These are phyloP conservation scores for Caenorhabditis becei DNA, from an alignment of 2,888 invertebrate species.

Conservation along the genomic window DNA sequence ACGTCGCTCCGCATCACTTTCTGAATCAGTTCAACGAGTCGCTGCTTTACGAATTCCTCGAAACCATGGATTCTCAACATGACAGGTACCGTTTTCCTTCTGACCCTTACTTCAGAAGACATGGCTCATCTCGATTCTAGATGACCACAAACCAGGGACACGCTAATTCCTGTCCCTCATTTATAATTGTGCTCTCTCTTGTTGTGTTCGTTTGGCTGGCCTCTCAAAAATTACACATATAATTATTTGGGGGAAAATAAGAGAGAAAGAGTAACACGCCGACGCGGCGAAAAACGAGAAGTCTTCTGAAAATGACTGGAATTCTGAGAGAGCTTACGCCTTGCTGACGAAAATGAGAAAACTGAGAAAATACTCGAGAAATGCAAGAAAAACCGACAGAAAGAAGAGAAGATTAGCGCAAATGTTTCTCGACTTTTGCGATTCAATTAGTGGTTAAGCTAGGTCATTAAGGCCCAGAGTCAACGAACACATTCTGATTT, in stretches of 20 bases:
- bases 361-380: neutral
- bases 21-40: slow-evolving; percentile 31
- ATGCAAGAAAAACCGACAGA: neutral
- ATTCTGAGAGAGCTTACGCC: neutral
- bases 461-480: neutral
- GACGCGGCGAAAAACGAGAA: slow-evolving; percentile 4
- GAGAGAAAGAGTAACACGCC: slow-evolving; percentile 19
- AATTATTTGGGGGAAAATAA: slow-evolving; percentile 23
- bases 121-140: neutral
- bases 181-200: slow-evolving; percentile 17
- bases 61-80: slow-evolving; percentile 44
- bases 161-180: slow-evolving; percentile 6
- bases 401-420: slow-evolving; percentile 3
- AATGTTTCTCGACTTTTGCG: slow-evolving; percentile 6
- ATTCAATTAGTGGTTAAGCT: slow-evolving; percentile 21
- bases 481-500: neutral
- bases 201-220: slow-evolving; percentile 1
- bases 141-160: slow-evolving; percentile 18
- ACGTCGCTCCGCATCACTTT: slow-evolving; percentile 23
- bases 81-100: slow-evolving; percentile 27
- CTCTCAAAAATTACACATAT: slow-evolving; percentile 25
- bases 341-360: slow-evolving; percentile 20
- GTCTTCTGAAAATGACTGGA: neutral
- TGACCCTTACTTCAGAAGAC: neutral
- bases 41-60: slow-evolving; percentile 18